Evolutionary conservation across 2,888 invertebrate genomes (phyloP).

Genomic region (Megalurothrips usitatus): DNA sequence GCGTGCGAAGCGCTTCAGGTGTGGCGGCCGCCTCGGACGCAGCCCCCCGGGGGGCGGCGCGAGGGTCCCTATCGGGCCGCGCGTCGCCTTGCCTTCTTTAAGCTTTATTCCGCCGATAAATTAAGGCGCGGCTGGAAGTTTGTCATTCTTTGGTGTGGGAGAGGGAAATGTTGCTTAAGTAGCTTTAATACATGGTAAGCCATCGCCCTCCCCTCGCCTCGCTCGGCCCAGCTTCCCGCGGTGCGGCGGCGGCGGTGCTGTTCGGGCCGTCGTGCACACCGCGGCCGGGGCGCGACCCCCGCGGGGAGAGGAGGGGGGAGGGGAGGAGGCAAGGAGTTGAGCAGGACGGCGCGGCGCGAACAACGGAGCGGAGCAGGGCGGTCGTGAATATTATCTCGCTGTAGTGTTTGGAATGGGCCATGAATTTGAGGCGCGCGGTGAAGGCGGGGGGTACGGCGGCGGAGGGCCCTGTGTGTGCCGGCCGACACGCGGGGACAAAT

Average conservation of each 20-base stretch:
- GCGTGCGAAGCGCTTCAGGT: too few species aligned
- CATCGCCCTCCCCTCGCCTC: background rate
- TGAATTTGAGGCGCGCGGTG: background rate
- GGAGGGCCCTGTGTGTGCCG: too few species aligned
- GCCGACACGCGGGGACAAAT: too few species aligned
- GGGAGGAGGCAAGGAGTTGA: background rate
- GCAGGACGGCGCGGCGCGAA: background rate
- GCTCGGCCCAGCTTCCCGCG: background rate
- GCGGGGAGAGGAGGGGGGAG: background rate
- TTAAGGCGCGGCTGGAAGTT: slow-evolving; percentile 13
- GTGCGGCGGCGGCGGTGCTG: too few species aligned
- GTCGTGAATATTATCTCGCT: slow-evolving; percentile 10
- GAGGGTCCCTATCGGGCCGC: background rate
- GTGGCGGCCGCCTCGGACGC: too few species aligned
- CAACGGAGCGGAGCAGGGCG: background rate
- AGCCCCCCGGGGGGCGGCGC: too few species aligned
- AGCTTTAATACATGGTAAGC: slow-evolving; percentile 26
- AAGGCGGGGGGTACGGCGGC: too few species aligned
- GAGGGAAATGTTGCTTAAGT: slow-evolving; percentile 21
- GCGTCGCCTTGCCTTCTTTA: background rate
- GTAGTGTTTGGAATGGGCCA: background rate
- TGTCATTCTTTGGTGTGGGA: slow-evolving; percentile 17
- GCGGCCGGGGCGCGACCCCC: background rate
- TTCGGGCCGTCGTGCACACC: background rate
- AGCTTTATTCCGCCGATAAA: background rate